Evolutionary conservation across 2,113 vertebrate genomes (phyloP).

Genomic region (Fregetta grallaria): DNA sequence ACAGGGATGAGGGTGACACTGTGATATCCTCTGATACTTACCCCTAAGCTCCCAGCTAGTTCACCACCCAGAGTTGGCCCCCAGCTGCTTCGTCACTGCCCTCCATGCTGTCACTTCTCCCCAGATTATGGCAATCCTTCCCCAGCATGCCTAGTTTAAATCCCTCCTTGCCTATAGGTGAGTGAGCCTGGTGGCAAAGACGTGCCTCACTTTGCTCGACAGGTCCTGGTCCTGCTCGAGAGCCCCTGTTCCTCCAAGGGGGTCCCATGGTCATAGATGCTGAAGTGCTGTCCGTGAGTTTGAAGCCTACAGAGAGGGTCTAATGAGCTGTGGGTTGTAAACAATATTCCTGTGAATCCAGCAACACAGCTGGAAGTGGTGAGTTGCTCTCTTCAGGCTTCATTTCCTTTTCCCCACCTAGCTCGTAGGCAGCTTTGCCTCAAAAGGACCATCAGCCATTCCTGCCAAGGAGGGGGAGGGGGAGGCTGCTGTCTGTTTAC

Average conservation of each 20-base stretch:
- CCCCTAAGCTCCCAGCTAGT: neutral
- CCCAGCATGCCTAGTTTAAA: fast-evolving
- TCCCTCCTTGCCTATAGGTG: neutral
- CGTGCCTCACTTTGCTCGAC: fast-evolving
- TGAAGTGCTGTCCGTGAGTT: fast-evolving
- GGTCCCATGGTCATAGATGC: neutral
- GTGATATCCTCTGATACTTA: neutral
- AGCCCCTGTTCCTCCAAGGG: neutral
- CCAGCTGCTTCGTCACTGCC: neutral
- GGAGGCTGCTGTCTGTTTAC: conserved; percentile 4
- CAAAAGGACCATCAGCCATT: neutral
- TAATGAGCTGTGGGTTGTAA: conserved; percentile 12
- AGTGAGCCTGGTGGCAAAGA: neutral
- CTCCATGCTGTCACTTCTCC: neutral
- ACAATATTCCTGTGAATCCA: neutral
- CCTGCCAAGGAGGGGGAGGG: neutral
- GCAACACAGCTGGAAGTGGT: neutral
- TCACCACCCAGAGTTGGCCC: neutral
- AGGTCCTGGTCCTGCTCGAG: neutral
- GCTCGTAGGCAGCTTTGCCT: neutral
- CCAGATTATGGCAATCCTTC: neutral
- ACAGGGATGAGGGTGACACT: neutral
- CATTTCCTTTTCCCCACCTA: neutral
- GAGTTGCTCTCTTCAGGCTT: neutral
- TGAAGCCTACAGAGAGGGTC: neutral